Conservation (phyloP, 2,888 invertebrate species). For the Dicyrtomina minuta region DNA sequence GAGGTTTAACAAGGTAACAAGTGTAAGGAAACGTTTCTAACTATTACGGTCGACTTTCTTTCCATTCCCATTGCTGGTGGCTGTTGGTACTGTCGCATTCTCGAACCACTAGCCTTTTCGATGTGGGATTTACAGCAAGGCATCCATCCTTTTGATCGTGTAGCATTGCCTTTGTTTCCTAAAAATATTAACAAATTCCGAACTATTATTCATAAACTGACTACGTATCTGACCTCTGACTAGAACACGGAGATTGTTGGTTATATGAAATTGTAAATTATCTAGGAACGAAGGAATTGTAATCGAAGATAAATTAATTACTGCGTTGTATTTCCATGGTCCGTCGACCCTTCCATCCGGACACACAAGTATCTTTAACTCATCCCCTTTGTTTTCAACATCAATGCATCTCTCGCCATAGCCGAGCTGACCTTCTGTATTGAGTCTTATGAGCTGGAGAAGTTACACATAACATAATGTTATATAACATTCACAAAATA, state of each 20-base stretch:
- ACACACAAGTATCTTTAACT: slow-evolving; percentile 21
- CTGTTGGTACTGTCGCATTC: slow-evolving; percentile 23
- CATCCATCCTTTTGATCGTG: slow-evolving; percentile 23
- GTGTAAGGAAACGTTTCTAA: too few relatives aligned
- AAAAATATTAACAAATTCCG: neutral
- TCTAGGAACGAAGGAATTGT: too few relatives aligned
- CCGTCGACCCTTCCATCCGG: slow-evolving; percentile 24
- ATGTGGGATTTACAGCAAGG: slow-evolving; percentile 22
- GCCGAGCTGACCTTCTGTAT: slow-evolving; percentile 68
- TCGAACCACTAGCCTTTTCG: slow-evolving; percentile 2
- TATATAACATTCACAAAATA: too few relatives aligned
- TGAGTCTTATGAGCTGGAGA: slow-evolving; percentile 18
- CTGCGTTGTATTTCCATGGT: slow-evolving; percentile 30
- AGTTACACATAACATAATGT: slow-evolving; percentile 3
- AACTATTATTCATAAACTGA: too few relatives aligned
- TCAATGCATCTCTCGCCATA: slow-evolving; percentile 77
- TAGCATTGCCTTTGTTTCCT: slow-evolving; percentile 20
- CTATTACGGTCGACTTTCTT: slow-evolving; percentile 32
- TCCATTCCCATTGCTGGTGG: slow-evolving; percentile 28
- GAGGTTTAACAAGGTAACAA: too few relatives aligned
- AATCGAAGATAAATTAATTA: too few relatives aligned
- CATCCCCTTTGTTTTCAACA: slow-evolving; percentile 9
- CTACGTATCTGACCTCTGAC: neutral
- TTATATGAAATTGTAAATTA: too few relatives aligned
- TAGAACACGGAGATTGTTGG: too few relatives aligned